Evolutionary conservation across 2,113 vertebrate species (phyloP), one percentile per base, ranked within the genome.

Genomic region (Odobenus rosmarus): DNA sequence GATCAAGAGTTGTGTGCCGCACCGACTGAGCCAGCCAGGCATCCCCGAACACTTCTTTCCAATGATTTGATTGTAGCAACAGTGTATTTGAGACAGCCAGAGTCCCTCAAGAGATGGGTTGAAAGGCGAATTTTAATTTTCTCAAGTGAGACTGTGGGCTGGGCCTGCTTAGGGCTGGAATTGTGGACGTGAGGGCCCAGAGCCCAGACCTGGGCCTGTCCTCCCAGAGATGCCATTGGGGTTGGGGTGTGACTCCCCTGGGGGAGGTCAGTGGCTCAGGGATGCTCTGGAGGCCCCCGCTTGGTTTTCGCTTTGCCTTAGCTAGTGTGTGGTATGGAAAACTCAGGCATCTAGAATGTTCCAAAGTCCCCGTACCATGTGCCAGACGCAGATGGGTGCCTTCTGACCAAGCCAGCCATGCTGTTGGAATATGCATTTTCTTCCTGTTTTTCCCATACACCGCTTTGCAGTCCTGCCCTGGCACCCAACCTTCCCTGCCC

Each of bases 181-280:
- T 26, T 12, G 10, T 11, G 26, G 26, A 26, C 7, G 15, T 18
- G 64, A 7, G 33, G 64, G 7, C 28, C 7, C 7, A n/a, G 64
- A 67, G 64, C 33, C 31, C 33, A 69, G 64, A 19, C 33, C 0
- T n/a, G 33, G 64, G 64, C 1, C 67, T 69, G 33, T 69, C 33
- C 4, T 19, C 33, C 33, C n/a, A 36, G n/a, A 21, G 67, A 11
- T 39, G 69, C 19, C 69, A 23, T 4, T 6, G 10, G 21, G 21
- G 16, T 1, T 0, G 21, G 36, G 69, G 11, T 42, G 36, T 72
- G 69, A 24, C 69, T 36, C n/a, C 53, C 31, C 21, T 31, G 80
- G 36, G 51, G 42, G 39, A 36, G 14, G 4, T 0, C 3, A 0
- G 3, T 19, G 15, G 8, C 31, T 21, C 42, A 4, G 46, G 11